These are phyloP conservation scores for Syrphus vitripennis DNA, from an alignment of 2,888 invertebrate genomes.

Conservation along the genomic window DNA sequence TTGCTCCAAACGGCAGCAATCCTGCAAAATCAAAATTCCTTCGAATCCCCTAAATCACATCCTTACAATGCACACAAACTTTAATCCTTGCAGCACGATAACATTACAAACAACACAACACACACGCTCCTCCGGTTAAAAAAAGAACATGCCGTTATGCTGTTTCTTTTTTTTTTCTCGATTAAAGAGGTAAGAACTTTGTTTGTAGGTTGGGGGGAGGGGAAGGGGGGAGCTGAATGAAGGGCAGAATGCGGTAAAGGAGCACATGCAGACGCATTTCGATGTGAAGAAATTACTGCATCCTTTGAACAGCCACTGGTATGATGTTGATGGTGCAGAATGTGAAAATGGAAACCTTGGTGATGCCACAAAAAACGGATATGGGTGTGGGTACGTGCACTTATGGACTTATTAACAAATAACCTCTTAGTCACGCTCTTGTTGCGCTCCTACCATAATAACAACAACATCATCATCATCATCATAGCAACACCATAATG, in stretches of 20 bases:
- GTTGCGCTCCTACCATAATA: constrained; percentile 36
- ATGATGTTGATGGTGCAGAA: not conserved
- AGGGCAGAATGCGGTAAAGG: not conserved
- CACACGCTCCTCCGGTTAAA: constrained; percentile 35
- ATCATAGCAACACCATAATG: not conserved
- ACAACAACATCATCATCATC: not conserved
- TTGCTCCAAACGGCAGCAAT: constrained; percentile 67
- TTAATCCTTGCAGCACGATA: constrained; percentile 42
- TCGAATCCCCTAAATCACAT: constrained; percentile 68
- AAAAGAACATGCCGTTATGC: constrained; percentile 45
- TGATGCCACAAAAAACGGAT: constrained; percentile 51
- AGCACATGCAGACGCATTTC: constrained; percentile 60
- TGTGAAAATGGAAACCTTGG: constrained; percentile 36
- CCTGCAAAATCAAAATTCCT: constrained; percentile 69
- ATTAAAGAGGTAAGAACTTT: not conserved
- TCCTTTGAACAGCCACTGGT: constrained; percentile 45
- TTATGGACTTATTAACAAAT: constrained; percentile 68
- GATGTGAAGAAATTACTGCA: constrained; percentile 42
- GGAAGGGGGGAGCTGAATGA: not conserved
- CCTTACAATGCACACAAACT: constrained; percentile 50
- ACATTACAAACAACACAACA: constrained; percentile 43
- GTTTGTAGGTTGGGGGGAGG: not conserved
- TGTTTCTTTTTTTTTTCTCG: constrained; percentile 1
- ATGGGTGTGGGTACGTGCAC: constrained; percentile 42
- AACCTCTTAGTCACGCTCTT: constrained; percentile 71